These are phyloP conservation scores for Xenotilapia leptura DNA, from an alignment of 2,113 vertebrate species.

Conservation along the genomic window DNA sequence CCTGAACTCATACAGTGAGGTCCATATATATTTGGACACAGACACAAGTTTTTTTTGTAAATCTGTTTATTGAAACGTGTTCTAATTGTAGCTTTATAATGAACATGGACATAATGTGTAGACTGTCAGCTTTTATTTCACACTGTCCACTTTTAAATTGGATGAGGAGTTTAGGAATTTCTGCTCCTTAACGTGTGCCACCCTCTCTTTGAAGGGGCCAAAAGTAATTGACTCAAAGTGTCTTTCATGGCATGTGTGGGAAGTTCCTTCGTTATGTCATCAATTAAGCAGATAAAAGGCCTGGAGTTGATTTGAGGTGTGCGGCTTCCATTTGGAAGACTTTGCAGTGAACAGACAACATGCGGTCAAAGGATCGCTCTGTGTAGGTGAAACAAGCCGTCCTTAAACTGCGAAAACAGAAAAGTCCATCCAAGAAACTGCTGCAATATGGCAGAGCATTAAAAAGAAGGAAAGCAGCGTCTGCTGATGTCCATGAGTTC, in stretches of 20 bases:
- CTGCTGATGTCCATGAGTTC: neutral
- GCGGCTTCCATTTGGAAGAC: neutral
- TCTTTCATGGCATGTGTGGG: neutral
- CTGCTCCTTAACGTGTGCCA: neutral
- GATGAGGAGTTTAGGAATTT: neutral
- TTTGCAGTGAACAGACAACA: neutral
- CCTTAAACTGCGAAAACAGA: neutral
- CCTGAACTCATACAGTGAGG: neutral
- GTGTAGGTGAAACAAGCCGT: neutral
- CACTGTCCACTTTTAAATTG: neutral
- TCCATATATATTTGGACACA: neutral
- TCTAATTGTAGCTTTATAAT: neutral
- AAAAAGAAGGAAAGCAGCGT: neutral
- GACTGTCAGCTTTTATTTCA: neutral
- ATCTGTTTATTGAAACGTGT: neutral
- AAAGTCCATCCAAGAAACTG: neutral
- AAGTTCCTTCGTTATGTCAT: neutral
- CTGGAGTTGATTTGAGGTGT: neutral
- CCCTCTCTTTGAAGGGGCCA: neutral
- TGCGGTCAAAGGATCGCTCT: neutral
- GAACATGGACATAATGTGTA: neutral
- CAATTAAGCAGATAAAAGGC: neutral
- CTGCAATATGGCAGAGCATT: accelerated
- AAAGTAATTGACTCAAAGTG: neutral
- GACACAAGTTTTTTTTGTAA: too few relatives aligned